Evolutionary conservation across 2,888 invertebrate species (phyloP), one percentile per base, ranked within the genome.

Genomic region (Habrosyne pyritoides): DNA sequence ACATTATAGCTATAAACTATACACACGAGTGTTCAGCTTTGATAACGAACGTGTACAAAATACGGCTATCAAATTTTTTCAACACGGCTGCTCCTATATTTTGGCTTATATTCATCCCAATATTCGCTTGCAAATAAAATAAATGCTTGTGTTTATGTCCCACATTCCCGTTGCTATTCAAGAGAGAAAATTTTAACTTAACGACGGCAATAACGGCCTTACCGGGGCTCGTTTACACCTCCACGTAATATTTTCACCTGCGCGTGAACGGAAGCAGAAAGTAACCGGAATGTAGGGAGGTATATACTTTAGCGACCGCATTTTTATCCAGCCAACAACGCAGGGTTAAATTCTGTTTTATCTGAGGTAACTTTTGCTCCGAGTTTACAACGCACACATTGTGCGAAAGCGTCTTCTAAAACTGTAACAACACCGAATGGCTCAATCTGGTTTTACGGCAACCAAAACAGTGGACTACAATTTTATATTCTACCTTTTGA

Each of bases 151-250:
- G 84, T 86, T 86, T 85, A 86, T 82, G 76, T 73, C 67, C 78
- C 78, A 75, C 80, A 79, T 83, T 83, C 76, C 69, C 79, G 77
- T 71, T 73, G 79, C 83, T 80, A 84, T 85, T 82, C 81, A 83
- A 75, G 76, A 77, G 81, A 81, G 86, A 85, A 84, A 86, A 81
- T 86, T 87, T 87, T 82, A 85, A 85, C 81, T 85, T 86, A 86
- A 87, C 86, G 85, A 81, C 69, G 75, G 83, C 81, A 85, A 86
- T 87, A 87, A 87, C 77, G 75, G 80, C 69, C 75, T 81, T 69
- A 66, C 77, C 81, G 76, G 77, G 69, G 76, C 81, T 80, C 85
- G 84, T 86, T 87, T 84, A 83, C 86, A 86, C 86, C 83, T 83
- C 71, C 66, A 67, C 78, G 81, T 83, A 78, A 84, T 85, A 84